Evolutionary conservation across 2,113 vertebrate genomes (phyloP), one percentile per base, ranked within the genome.

Genomic region (Aythya baeri): DNA sequence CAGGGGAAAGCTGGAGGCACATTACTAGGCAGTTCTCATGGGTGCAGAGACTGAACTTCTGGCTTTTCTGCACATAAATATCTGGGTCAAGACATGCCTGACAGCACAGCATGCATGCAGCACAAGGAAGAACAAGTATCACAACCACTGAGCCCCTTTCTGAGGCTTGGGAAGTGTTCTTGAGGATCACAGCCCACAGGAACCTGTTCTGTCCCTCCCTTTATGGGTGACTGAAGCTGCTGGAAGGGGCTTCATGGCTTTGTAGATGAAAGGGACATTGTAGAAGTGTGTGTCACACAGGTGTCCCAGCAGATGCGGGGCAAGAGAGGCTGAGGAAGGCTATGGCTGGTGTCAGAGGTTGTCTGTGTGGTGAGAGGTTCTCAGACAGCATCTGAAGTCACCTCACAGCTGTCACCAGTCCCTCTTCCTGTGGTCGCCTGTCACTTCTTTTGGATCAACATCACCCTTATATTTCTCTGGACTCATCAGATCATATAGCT

Each of bases 381-480:
- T 65, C n/a, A 57, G 9, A 14, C 3, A 18, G 23, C 15, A 11
- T 27, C 15, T 65, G 14, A 23, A 13, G 11, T 55, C 32, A 17
- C 14, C 6, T 57, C n/a, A 21, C 15, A 5, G 17, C 31, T 41
- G 16, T 18, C 3, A 0, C 12, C 9, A 46, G 2, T 23, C 17
- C 49, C 18, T 17, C 36, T 68, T 27, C 11, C 8, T 6, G 2
- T 7, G 9, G 6, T 2, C 1, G 1, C 9, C 25, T n/a, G 36
- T 34, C 21, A 61, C 3, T 2, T 68, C 9, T 14, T 57, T 57
- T 70, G 38, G 17, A 46, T 13, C 9, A 31, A 67, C 12, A 7
- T n/a, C 20, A 27, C 41, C 18, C 15, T 55, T 61, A 26, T 8
- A 20, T 65, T 82, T 86, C 36, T 86, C 21, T 54, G 36, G 3